A percentile compares a stretch with the other conserved stretches of the same genome.
Conservation (phyloP, 2,113 vertebrate species). For the Istiophorus platypterus region DNA sequence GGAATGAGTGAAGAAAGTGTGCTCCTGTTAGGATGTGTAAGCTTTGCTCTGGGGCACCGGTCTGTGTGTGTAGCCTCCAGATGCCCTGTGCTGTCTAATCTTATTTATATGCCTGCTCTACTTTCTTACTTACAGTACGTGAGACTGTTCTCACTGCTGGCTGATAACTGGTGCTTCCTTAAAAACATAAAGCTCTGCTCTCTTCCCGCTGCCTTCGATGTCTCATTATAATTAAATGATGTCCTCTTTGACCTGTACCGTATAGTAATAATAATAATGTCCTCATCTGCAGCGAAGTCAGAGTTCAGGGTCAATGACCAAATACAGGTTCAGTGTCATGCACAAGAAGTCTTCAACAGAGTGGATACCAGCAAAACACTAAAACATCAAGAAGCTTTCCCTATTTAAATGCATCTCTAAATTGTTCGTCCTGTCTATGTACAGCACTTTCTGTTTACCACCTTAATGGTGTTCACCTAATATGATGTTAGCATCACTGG, state of each 20-base stretch:
- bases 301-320: neutral
- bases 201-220: neutral
- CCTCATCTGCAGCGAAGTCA: neutral
- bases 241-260: constrained; percentile 7
- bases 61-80: constrained; percentile 71
- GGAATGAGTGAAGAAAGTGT: constrained; percentile 29
- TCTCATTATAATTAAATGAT: constrained; percentile 10
- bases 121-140: constrained; percentile 66
- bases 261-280: constrained; percentile 8
- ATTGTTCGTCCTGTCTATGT: no score
- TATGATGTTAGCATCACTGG: neutral
- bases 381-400: neutral
- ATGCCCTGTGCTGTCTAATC: constrained; percentile 77
- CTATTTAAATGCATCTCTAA: constrained; percentile 2
- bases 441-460: neutral
- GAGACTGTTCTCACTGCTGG: constrained; percentile 60
- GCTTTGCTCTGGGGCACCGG: constrained; percentile 70
- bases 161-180: constrained; percentile 33
- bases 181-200: constrained; percentile 23
- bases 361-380: neutral
- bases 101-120: constrained; percentile 68
- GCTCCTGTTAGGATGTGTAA: constrained; percentile 62
- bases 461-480: neutral
- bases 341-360: neutral
- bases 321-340: neutral